Conservation (phyloP, 2,888 invertebrate species). For the Dryadula phaetusa region DNA sequence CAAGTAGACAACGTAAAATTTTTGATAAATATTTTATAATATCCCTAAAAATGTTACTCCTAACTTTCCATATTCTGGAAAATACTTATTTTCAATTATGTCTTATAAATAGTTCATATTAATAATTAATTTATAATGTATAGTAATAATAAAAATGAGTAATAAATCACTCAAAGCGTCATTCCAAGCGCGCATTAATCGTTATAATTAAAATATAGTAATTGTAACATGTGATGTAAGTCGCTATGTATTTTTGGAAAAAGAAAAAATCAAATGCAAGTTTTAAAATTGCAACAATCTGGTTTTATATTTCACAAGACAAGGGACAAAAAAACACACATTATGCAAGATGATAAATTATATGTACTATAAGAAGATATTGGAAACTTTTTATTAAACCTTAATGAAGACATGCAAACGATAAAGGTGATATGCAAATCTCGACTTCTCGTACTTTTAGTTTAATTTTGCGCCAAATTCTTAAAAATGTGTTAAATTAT, state of each 20-base stretch:
- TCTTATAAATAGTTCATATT: too few relatives aligned
- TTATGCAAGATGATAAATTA: slow-evolving; percentile 10
- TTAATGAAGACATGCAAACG: too few relatives aligned
- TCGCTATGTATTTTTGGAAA: background rate
- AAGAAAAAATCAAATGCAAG: background rate
- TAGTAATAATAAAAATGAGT: too few relatives aligned
- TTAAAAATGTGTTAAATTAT: too few relatives aligned
- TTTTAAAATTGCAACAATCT: background rate
- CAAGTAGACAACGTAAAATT: background rate
- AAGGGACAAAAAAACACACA: slow-evolving; percentile 6
- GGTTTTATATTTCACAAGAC: slow-evolving; percentile 13
- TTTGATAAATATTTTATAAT: background rate
- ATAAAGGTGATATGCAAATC: too few relatives aligned
- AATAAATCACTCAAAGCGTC: background rate
- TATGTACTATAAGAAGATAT: slow-evolving; percentile 7
- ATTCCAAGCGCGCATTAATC: background rate
- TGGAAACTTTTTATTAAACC: background rate
- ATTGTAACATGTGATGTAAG: background rate
- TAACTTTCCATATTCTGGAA: background rate
- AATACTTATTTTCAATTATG: too few relatives aligned
- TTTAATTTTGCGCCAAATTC: too few relatives aligned
- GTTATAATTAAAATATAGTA: too few relatives aligned
- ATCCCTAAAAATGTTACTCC: background rate
- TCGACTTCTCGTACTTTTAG: too few relatives aligned
- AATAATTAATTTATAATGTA: too few relatives aligned